Evolutionary conservation across 2,888 invertebrate genomes (phyloP).

Genomic region (Pharmacophagus antenor): DNA sequence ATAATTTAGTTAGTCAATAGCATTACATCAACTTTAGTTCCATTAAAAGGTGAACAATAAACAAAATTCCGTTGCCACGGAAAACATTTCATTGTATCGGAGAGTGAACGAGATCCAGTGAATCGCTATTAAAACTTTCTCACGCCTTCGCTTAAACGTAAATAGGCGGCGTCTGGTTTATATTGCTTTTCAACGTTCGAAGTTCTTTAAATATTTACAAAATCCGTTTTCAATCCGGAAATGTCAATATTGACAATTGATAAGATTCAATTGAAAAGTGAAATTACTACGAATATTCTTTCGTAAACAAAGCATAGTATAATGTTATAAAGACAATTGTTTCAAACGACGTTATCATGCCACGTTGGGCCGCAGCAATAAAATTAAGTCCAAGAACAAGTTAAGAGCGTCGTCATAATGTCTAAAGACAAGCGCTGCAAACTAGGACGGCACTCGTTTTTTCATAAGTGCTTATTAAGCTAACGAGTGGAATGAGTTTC

Average conservation of each 20-base stretch:
- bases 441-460: constrained; percentile 14
- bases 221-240: constrained; percentile 24
- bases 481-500: constrained; percentile 27
- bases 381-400: background rate
- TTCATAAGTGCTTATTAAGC: constrained; percentile 27
- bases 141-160: constrained; percentile 50
- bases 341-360: background rate
- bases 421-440: constrained; percentile 18
- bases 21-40: background rate
- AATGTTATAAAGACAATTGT: background rate
- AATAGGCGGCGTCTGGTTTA: constrained; percentile 54
- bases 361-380: background rate
- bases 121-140: constrained; percentile 64
- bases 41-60: constrained; percentile 5
- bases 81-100: constrained; percentile 18
- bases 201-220: constrained; percentile 41
- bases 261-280: background rate
- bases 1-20: background rate
- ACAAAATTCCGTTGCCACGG: constrained; percentile 7
- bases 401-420: constrained; percentile 6
- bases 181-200: constrained; percentile 45
- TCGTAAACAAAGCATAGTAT: too few species aligned
- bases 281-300: background rate
- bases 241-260: constrained; percentile 12
- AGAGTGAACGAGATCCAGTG: constrained; percentile 51